A percentile compares a stretch with the other conserved stretches of the same genome.
Conservation (phyloP, 1,140 invertebrate genomes). For the Eupristina koningsbergeri region DNA sequence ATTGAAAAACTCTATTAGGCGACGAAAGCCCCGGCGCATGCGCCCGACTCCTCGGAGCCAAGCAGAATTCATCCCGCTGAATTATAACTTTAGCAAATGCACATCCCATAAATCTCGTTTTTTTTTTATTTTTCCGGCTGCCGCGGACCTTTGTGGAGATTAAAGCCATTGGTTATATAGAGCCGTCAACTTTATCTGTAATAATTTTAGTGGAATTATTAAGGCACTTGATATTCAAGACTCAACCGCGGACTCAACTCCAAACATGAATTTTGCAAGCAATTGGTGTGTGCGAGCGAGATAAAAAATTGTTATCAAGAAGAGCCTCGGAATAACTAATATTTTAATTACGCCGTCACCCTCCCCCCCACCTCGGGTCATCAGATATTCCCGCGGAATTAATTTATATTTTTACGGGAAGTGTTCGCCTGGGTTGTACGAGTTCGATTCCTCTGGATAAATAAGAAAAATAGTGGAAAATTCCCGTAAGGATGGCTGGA, state of each 20-base stretch:
- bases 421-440: too few species aligned
- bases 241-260: neutral
- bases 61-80: neutral
- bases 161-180: neutral
- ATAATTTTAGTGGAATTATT: conserved; percentile 3
- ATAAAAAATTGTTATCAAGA: neutral
- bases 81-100: neutral
- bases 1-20: conserved; percentile 43
- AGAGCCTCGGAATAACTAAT: neutral
- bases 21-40: neutral
- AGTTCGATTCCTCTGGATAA: too few species aligned
- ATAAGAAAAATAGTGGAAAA: too few species aligned
- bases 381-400: too few species aligned
- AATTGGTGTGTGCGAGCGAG: neutral
- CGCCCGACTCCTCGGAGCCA: neutral
- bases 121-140: neutral
- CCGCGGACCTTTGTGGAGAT: neutral
- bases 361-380: too few species aligned
- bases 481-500: too few species aligned
- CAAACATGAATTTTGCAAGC: neutral
- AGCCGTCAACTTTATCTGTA: conserved; percentile 15
- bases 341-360: neutral
- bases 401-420: too few species aligned
- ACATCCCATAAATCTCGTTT: neutral
- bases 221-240: neutral